phyloP scores from a whole-genome alignment of 1,140 invertebrate genomes.

The Notospermus geniculatus region DNA sequence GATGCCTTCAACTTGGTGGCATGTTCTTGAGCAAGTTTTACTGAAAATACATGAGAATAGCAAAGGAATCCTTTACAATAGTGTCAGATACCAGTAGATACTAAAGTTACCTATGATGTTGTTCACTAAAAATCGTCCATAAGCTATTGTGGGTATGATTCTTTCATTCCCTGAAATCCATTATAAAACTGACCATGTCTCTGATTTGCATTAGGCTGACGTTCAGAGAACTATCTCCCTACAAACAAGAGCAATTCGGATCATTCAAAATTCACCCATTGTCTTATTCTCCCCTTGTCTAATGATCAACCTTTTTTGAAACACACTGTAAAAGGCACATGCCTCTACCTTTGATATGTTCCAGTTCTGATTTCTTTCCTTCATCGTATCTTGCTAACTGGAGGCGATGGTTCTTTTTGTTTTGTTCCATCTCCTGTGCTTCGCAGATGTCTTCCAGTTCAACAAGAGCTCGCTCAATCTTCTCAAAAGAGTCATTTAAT shows the following conservation, averaged over 20 bases:
- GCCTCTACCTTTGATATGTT: conserved; percentile 61
- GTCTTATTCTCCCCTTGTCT: conserved; percentile 28
- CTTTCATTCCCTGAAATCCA: conserved; percentile 3
- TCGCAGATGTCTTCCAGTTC: conserved; percentile 67
- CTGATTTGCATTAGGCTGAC: no score
- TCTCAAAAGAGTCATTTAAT: conserved; percentile 64
- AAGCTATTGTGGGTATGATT: no score
- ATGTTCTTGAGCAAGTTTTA: conserved; percentile 63
- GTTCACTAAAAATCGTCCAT: neutral
- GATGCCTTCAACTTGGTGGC: conserved; percentile 60
- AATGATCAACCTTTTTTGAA: neutral
- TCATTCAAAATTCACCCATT: conserved; percentile 19
- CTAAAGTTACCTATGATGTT: no score
- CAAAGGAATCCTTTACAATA: no score
- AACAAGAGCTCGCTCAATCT: conserved; percentile 64
- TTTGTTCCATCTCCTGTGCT: conserved; percentile 64
- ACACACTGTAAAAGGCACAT: no score
- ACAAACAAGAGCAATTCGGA: no score
- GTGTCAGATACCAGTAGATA: no score
- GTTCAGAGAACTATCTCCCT: no score
- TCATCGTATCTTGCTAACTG: conserved; percentile 67
- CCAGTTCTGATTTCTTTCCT: conserved; percentile 63
- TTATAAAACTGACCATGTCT: no score
- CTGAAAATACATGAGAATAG: conserved; percentile 49
- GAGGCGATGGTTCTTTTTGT: conserved; percentile 64